Conservation (phyloP, 2,113 vertebrate species). For the Oreotragus oreotragus region DNA sequence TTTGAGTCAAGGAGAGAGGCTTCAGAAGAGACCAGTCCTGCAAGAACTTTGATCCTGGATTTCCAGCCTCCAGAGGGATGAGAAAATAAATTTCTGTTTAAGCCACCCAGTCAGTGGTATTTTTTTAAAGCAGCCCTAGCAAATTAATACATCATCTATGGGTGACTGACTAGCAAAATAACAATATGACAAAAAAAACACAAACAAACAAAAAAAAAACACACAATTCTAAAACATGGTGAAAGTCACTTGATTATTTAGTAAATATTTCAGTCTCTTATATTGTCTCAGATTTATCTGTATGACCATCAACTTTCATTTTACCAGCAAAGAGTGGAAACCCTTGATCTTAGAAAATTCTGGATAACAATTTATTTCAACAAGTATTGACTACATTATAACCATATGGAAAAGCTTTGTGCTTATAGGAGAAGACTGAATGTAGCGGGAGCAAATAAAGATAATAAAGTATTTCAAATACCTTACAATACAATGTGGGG, state of each 20-base stretch:
- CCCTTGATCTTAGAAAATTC: neutral
- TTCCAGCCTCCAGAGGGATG: neutral
- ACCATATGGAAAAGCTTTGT: neutral
- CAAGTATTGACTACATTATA: neutral
- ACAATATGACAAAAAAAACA: neutral
- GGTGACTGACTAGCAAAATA: neutral
- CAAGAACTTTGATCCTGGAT: neutral
- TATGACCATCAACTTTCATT: neutral
- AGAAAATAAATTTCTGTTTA: neutral
- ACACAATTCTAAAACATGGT: neutral
- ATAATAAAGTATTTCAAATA: constrained; percentile 11
- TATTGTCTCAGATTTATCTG: neutral
- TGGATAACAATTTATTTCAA: neutral
- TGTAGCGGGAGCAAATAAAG: neutral
- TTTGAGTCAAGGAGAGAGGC: neutral
- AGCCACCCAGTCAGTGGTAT: neutral
- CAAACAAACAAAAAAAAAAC: neutral
- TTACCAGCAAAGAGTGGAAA: constrained; percentile 3
- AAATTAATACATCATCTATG: neutral
- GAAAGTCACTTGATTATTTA: neutral
- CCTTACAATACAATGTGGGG: neutral
- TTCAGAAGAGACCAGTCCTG: neutral
- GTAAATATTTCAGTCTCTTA: neutral
- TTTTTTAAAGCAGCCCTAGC: neutral
- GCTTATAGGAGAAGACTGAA: neutral